These are phyloP conservation scores for Andrena haemorrhoa DNA, from an alignment of 2,888 invertebrate genomes.

Conservation along the genomic window DNA sequence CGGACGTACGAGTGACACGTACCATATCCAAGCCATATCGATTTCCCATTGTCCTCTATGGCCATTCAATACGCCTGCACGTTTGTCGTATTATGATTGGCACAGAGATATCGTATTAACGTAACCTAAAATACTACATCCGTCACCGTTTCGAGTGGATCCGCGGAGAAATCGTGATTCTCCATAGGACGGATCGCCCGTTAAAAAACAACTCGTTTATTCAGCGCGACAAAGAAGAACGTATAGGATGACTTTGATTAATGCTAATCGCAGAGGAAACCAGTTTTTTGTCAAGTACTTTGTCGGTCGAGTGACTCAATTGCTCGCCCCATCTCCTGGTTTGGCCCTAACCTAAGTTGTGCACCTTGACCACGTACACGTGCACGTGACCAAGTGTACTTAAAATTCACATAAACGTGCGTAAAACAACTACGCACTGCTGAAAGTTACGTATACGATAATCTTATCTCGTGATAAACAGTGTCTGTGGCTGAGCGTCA, in stretches of 20 bases:
- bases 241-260: not conserved
- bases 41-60: slow-evolving; percentile 70
- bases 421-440: slow-evolving; percentile 19
- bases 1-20: slow-evolving; percentile 64
- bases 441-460: not conserved
- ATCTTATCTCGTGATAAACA: not conserved
- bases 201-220: not conserved
- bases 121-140: slow-evolving; percentile 1
- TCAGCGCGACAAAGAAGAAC: not conserved
- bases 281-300: not conserved
- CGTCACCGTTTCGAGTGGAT: not conserved
- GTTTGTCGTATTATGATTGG: slow-evolving; percentile 32
- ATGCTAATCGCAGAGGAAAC: not conserved
- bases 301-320: slow-evolving; percentile 9
- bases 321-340: slow-evolving; percentile 43
- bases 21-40: slow-evolving; percentile 67
- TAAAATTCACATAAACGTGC: slow-evolving; percentile 33
- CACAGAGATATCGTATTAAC: slow-evolving; percentile 34
- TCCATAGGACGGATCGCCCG: not conserved
- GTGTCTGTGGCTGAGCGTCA: not conserved
- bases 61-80: slow-evolving; percentile 50
- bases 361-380: slow-evolving; percentile 4
- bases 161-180: too few species aligned
- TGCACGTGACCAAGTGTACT: not conserved
- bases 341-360: slow-evolving; percentile 38